These are phyloP conservation scores for Oophaga pumilio DNA, from an alignment of 2,113 vertebrate genomes.

Conservation along the genomic window DNA sequence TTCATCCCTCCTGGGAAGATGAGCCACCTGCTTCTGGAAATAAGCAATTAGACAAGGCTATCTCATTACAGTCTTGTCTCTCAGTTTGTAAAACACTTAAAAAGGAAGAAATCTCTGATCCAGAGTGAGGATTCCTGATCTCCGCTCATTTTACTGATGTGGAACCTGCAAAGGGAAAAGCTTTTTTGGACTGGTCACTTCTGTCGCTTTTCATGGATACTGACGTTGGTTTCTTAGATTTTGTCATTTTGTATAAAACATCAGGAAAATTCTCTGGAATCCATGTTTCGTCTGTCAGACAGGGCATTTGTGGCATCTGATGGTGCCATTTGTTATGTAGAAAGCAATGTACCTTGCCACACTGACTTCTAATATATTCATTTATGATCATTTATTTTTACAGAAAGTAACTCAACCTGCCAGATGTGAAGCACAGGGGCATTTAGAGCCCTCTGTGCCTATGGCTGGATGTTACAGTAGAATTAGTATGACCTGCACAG, in stretches of 20 bases:
- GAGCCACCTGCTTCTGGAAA: constrained; percentile 41
- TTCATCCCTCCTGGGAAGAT: constrained; percentile 26
- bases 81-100: neutral
- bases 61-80: constrained; percentile 17
- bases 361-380: neutral
- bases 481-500: too few species aligned
- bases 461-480: too few species aligned
- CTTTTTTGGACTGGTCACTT: neutral
- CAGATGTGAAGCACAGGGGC: neutral
- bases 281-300: neutral
- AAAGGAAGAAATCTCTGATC: neutral
- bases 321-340: neutral
- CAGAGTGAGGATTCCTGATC: neutral
- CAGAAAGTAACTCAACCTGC: neutral
- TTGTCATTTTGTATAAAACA: neutral
- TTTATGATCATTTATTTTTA: neutral
- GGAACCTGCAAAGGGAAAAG: neutral
- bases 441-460: neutral
- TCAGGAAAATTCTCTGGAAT: neutral
- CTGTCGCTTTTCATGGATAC: too few species aligned
- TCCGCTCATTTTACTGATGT: neutral
- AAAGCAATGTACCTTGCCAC: neutral
- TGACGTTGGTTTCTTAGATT: too few species aligned
- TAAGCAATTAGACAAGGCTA: neutral
- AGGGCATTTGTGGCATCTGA: neutral